Evolutionary conservation across 1,140 invertebrate genomes (phyloP), one percentile per base, ranked within the genome.

Genomic region (Carcinoscorpius rotundicauda): DNA sequence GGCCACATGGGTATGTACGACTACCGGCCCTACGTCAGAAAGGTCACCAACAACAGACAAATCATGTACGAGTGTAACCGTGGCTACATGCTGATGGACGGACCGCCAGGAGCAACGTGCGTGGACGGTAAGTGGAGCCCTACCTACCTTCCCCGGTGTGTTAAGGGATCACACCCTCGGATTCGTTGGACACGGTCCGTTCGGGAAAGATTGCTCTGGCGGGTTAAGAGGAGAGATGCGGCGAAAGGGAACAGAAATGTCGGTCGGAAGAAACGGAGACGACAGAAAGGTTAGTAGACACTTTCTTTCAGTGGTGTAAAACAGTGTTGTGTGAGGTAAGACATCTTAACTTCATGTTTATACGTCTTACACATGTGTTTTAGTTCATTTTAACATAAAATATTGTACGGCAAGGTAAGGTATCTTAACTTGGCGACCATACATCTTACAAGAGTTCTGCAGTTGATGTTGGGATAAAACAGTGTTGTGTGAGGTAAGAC

Each of bases 1-100:
- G 95, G 94, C 4, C 93, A 95, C 73, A 97, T 97, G 91, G 95
- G 95, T 0, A 82, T 95, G 52, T 98, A 98, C 76, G 93, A 97
- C 75, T 98, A 97, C 75, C 79, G 93, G n/a, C 89, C 92, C 0
- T 98, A 98, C 74, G 93, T 98, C 0, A 86, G 85, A 72, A 93
- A 92, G 78, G 86, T 90, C 64, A 79, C 78, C 1, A 95, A 94
- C 76, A 96, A 97, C 73, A 91, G 95, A 69, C 91, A 97, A 75
- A 97, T 98, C 51, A 91, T 93, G 85, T 98, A 95, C 76, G 91
- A 96, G 70, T 98, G 95, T 75, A 86, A 95, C 67, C 90, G 91
- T 73, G 92, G 92, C 0, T 94, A 89, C 72, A 86, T 89, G 2
- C 73, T 95, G 4, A 84, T 84, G 29, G 86, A 66, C 49, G 94